A percentile compares a stretch with the other conserved stretches of the same genome.
Evolutionary conservation across 2,797 vertebrate species (phyloP).

Genomic region (Macroramphosus scolopax): DNA sequence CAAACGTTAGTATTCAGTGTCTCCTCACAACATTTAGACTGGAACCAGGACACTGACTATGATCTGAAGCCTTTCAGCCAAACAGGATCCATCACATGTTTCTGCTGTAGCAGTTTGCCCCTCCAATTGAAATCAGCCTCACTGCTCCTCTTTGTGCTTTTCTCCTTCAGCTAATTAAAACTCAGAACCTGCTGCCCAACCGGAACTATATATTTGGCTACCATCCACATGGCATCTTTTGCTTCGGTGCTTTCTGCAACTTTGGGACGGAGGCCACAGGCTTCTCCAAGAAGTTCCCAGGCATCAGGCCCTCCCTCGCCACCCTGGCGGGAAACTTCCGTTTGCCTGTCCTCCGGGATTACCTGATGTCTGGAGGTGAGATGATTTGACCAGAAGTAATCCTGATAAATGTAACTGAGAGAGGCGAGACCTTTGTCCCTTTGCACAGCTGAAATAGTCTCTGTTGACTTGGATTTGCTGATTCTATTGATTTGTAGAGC

Average conservation of each 20-base stretch:
- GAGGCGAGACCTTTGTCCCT: constrained; percentile 65
- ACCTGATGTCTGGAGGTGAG: constrained; percentile 97
- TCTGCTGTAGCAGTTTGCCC: no score
- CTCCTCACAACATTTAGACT: no score
- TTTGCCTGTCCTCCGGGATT: constrained; percentile 90
- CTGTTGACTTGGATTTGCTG: constrained; percentile 51
- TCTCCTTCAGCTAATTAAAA: constrained; percentile 90
- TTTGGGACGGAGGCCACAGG: constrained; percentile 95
- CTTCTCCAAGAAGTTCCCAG: constrained; percentile 93
- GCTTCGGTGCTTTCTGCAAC: constrained; percentile 95
- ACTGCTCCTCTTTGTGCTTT: constrained; percentile 25
- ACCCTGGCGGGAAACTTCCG: constrained; percentile 95
- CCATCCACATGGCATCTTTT: constrained; percentile 96
- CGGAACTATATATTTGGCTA: constrained; percentile 97
- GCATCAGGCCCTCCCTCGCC: constrained; percentile 90
- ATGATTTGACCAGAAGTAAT: constrained; percentile 17
- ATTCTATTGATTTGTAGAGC: constrained; percentile 30
- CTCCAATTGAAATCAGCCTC: constrained; percentile 10
- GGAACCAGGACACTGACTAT: no score
- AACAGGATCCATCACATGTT: no score
- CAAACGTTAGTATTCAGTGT: no score
- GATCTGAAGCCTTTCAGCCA: no score
- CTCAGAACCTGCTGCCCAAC: constrained; percentile 88
- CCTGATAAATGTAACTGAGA: constrained; percentile 21
- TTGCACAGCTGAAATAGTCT: constrained; percentile 36